Evolutionary conservation across 2,888 invertebrate genomes (phyloP), one percentile per base, ranked within the genome.

Genomic region (Cheilosia soror): DNA sequence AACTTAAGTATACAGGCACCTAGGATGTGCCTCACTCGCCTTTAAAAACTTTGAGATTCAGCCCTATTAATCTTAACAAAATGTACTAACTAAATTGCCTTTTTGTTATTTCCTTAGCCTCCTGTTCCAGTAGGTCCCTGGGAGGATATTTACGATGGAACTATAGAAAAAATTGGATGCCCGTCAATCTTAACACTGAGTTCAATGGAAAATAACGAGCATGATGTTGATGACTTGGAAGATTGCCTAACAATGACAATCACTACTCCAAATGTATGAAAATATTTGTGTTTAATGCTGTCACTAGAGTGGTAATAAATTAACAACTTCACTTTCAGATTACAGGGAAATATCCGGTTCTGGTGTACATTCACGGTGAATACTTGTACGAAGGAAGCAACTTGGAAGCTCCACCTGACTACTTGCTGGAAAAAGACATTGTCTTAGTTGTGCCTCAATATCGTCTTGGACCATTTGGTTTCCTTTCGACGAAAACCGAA

Each of bases 381-480:
- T 91, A 90, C 58, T 89, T 93, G 9, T 90, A 90, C 58, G 90
- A 91, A 87, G 92, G 93, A 58, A 90, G 90, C 86, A 91, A 92
- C 87, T 89, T 89, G 2, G 89, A 91, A 87, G 92, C 90, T n/a
- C 90, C 92, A 5, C 91, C 93, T 13, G 89, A 90, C 72, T 93
- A 93, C 88, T 87, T 93, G 3, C 88, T 93, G 25, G 93, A 93
- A 84, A 90, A 92, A 81, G 93, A 93, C 81, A 89, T 93, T 13
- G 91, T 93, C 7, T 88, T 93, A 7, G 93, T 93, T 1, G 55
- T 55, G 20, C 29, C 55, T 25, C 68, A 55, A 29, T 93, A 93
- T 87, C 91, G 93, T 2, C 89, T 93, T 1, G 93, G 93, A 1
- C 93, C 93, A 1, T 91, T 93, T 51, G 93, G 93, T 0, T 94